These are phyloP conservation scores for Leucoptera coffeella DNA, from an alignment of 2,888 invertebrate genomes.

Conservation along the genomic window DNA sequence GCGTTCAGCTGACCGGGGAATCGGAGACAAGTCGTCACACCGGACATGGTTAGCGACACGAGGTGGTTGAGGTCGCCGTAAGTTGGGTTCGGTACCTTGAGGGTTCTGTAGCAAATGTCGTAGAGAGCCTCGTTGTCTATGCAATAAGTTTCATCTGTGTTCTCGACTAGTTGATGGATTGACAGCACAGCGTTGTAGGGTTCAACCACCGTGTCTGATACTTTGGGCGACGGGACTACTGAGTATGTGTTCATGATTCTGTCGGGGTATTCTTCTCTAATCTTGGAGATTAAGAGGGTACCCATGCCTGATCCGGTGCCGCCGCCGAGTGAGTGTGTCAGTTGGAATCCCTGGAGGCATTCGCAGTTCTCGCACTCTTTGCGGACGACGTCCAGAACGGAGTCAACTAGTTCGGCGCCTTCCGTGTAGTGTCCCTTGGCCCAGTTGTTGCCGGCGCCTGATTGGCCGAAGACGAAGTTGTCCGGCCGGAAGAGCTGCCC, in stretches of 20 bases:
- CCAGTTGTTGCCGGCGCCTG: constrained; percentile 83
- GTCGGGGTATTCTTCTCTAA: constrained; percentile 87
- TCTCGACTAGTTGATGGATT: constrained; percentile 81
- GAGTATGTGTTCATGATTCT: constrained; percentile 82
- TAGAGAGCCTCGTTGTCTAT: constrained; percentile 59
- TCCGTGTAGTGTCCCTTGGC: constrained; percentile 92
- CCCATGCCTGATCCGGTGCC: constrained; percentile 50
- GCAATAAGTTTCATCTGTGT: constrained; percentile 85
- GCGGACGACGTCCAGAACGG: constrained; percentile 77
- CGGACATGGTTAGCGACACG: constrained; percentile 79
- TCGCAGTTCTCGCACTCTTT: constrained; percentile 90
- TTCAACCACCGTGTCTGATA: constrained; percentile 57
- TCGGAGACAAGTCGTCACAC: constrained; percentile 77
- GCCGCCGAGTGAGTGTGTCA: constrained; percentile 68
- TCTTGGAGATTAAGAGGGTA: constrained; percentile 79
- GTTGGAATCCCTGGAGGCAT: constrained; percentile 83
- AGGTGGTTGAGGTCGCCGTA: constrained; percentile 88
- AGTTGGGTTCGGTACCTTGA: constrained; percentile 78
- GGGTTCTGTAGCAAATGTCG: constrained; percentile 86
- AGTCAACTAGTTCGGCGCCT: constrained; percentile 81
- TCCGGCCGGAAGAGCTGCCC: constrained; percentile 90
- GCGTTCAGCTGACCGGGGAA: constrained; percentile 67
- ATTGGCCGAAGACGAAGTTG: constrained; percentile 91
- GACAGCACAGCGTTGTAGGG: constrained; percentile 86
- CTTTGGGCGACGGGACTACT: constrained; percentile 79